Percentiles rank a stretch among this genome's conserved stretches.
Evolutionary conservation across 2,113 vertebrate species (phyloP).

Genomic region (Actenoides lindsayi): DNA sequence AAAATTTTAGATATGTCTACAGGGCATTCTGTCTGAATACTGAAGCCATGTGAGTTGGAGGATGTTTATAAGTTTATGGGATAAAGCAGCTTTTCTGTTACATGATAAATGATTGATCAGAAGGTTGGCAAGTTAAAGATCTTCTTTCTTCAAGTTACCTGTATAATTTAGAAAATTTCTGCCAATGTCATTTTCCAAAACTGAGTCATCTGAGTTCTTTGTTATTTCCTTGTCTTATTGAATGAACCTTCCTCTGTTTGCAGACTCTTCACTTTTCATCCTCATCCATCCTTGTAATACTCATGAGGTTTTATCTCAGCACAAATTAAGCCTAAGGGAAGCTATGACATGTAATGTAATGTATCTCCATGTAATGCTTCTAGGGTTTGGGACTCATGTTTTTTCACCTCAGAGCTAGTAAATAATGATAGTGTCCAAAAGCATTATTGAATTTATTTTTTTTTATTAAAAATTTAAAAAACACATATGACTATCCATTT

Average conservation of each 20-base stretch:
- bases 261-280: neutral
- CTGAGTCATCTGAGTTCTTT: neutral
- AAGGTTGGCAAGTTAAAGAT: neutral
- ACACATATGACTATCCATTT: neutral
- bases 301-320: neutral
- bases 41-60: neutral
- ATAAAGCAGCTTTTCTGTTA: neutral
- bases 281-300: neutral
- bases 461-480: neutral
- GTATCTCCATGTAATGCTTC: neutral
- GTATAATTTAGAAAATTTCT: neutral
- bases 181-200: neutral
- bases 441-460: neutral
- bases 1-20: neutral
- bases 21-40: neutral
- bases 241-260: neutral
- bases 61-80: neutral
- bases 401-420: neutral
- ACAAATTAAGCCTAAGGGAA: neutral
- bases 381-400: neutral
- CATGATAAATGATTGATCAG: neutral
- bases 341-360: neutral
- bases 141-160: neutral
- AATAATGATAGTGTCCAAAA: neutral
- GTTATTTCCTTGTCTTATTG: neutral